These are phyloP conservation scores for Cactoblastis cactorum DNA, from an alignment of 2,888 invertebrate genomes.

Conservation along the genomic window DNA sequence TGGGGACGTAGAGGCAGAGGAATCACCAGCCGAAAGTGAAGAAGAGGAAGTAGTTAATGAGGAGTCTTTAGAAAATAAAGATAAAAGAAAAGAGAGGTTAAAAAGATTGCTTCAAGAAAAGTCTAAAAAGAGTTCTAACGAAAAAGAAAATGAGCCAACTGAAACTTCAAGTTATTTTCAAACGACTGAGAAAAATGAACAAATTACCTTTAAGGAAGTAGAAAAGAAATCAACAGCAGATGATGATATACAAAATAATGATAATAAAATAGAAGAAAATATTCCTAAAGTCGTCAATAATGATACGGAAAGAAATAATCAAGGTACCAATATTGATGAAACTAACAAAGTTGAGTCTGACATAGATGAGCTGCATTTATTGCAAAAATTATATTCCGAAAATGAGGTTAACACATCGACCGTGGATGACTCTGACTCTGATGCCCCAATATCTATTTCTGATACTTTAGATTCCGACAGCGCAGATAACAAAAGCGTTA, in stretches of 20 bases:
- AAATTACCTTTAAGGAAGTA: not conserved
- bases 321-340: constrained; percentile 41
- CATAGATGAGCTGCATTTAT: constrained; percentile 58
- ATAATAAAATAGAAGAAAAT: not conserved
- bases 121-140: constrained; percentile 34
- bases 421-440: constrained; percentile 50
- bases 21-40: constrained; percentile 64
- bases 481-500: constrained; percentile 42
- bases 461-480: constrained; percentile 50
- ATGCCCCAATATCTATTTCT: constrained; percentile 54
- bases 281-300: not conserved
- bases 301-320: constrained; percentile 22
- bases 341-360: constrained; percentile 50
- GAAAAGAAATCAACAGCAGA: not conserved
- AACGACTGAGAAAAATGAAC: constrained; percentile 16
- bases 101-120: constrained; percentile 54
- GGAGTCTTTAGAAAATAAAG: constrained; percentile 43
- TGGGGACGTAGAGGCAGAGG: constrained; percentile 68
- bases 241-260: not conserved
- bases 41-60: constrained; percentile 51
- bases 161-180: constrained; percentile 19
- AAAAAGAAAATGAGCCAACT: constrained; percentile 22
- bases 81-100: constrained; percentile 57
- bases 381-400: constrained; percentile 57
- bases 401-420: constrained; percentile 46